Base-by-base conservation (phyloP, 2,797 vertebrate genomes). In the Sebastes elongatus region DNA sequence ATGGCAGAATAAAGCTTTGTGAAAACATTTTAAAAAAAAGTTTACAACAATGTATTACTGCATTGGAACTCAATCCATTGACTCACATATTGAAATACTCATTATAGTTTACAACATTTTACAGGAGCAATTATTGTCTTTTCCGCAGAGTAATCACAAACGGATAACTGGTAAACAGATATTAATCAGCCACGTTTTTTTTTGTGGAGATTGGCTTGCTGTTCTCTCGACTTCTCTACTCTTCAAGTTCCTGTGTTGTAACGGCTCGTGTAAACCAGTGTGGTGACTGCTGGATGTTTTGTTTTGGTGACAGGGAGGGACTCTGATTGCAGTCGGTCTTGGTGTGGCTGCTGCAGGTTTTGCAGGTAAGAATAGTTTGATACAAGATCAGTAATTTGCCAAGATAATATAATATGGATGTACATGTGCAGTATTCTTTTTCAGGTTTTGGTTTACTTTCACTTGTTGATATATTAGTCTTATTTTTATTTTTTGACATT, bases 261-360 rank as follows among this genome's bases (percentile, higher is more conserved):
- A 6, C n/a, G 28, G 42, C 25, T 18, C 1, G 3, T 70, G 4
- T 72, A 5, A 71, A 28, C 32, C 35, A 13, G 28, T 52, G 27
- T 35, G n/a, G 1, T 80, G 49, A 74, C 52, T 8, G 3, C 23
- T 49, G 11, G 0, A n/a, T 70, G 42, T 65, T 59, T 57, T 16
- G 4, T 85, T 71, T 82, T 52, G 7, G 5, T 84, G 57, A 71
- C 70, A 98, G 97, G 97, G 96, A 69, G 92, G 91, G 68, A 95
- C 95, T 76, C 86, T 98, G 86, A 96, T 99, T 33, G 96, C 95
- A 0, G 95, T 98, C 1, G 98, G 98, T 38, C 97, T 99, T 13
- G 96, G 98, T 13, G 88, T 98, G 71, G 96, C 97, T 74, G 96
- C 97, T 70, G 93, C 96, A 74, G 97, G 95, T 6, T 97, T 98